A percentile compares a stretch with the other conserved stretches of the same genome.
These are phyloP conservation scores for Sinhomidia bicolor DNA, from an alignment of 2,888 invertebrate species.

Conservation along the genomic window DNA sequence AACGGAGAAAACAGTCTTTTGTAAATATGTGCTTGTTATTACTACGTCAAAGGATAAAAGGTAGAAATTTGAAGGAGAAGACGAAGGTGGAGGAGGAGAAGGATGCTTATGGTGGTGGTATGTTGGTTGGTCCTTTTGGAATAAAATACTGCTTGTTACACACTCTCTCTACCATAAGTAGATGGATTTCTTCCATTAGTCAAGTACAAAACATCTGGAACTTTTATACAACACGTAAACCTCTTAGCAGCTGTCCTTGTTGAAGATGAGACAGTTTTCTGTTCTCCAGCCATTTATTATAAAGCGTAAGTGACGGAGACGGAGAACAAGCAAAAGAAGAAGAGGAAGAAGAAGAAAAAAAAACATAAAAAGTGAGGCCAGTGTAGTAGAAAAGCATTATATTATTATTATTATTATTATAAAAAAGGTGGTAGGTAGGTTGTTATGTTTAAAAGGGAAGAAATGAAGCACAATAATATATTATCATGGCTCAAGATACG, in stretches of 20 bases:
- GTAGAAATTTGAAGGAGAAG: too few relatives aligned
- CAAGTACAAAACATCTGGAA: conserved; percentile 73
- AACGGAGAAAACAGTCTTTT: not conserved
- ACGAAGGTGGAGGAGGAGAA: not conserved
- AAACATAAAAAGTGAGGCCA: conserved; percentile 28
- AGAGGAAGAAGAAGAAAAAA: too few relatives aligned
- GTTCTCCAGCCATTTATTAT: conserved; percentile 68
- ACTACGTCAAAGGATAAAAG: too few relatives aligned
- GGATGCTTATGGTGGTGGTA: not conserved
- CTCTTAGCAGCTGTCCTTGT: conserved; percentile 71
- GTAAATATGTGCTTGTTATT: not conserved
- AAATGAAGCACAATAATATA: conserved; percentile 32
- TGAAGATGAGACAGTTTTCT: conserved; percentile 70
- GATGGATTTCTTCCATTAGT: conserved; percentile 75
- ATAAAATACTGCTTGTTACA: not conserved
- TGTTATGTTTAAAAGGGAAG: too few relatives aligned
- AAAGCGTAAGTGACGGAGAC: conserved; percentile 64
- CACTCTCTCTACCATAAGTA: conserved; percentile 39
- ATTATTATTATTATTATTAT: not conserved
- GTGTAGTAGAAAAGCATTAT: not conserved
- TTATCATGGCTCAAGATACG: conserved; percentile 54
- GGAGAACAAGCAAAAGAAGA: too few relatives aligned
- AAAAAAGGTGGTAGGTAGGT: too few relatives aligned
- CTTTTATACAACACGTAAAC: conserved; percentile 71
- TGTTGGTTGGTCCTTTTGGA: not conserved